A percentile compares a stretch with the other conserved stretches of the same genome.
These are phyloP conservation scores for Drosophila parthenogenetica DNA, from an alignment of 2,888 invertebrate species.

Conservation along the genomic window DNA sequence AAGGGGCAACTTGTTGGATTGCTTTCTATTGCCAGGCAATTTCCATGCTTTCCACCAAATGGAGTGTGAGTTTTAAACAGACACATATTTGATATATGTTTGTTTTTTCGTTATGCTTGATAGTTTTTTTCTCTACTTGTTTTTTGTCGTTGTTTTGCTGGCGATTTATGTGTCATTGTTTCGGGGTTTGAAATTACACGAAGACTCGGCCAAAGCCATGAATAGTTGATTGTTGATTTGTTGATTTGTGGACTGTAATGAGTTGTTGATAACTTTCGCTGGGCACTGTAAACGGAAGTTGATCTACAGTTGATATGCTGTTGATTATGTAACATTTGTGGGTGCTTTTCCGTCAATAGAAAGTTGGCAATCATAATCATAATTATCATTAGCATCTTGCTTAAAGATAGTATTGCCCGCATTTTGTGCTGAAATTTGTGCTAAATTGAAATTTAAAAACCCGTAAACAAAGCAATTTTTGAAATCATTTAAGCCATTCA, in stretches of 20 bases:
- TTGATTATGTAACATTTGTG: constrained; percentile 67
- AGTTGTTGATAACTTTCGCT: constrained; percentile 73
- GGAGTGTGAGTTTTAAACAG: not conserved
- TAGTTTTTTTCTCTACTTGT: constrained; percentile 28
- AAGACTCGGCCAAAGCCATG: constrained; percentile 34
- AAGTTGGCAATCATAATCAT: constrained; percentile 61
- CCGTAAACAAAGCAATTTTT: constrained; percentile 50
- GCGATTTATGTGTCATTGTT: constrained; percentile 75
- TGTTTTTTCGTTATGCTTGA: constrained; percentile 70
- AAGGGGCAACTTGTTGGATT: constrained; percentile 62
- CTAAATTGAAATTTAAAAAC: constrained; percentile 66
- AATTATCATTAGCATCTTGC: constrained; percentile 38
- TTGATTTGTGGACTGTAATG: constrained; percentile 49
- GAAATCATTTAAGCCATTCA: constrained; percentile 38
- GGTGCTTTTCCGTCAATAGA: constrained; percentile 58
- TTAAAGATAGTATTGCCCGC: constrained; percentile 26
- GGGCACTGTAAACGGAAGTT: constrained; percentile 43
- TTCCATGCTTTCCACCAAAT: constrained; percentile 55
- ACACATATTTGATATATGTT: constrained; percentile 33
- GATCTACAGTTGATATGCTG: constrained; percentile 53
- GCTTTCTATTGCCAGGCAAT: constrained; percentile 68
- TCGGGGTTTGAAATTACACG: constrained; percentile 69
- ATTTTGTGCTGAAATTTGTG: constrained; percentile 28
- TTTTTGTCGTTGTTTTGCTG: constrained; percentile 11
- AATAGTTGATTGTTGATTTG: constrained; percentile 42